Base-by-base conservation (phyloP, 2,888 invertebrate genomes). In the Gerris lacustris region DNA sequence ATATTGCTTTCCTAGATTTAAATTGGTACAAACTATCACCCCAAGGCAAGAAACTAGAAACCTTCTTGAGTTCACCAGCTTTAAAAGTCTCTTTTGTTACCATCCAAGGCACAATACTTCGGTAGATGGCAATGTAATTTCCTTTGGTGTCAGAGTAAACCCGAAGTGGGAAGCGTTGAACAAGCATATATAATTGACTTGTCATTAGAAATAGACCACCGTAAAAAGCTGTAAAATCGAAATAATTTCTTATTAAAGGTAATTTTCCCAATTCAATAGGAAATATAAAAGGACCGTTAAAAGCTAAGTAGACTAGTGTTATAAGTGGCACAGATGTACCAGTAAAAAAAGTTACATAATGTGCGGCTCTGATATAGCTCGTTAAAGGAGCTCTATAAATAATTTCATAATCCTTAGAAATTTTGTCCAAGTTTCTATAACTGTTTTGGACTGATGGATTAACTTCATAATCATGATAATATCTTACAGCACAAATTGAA, bases 321-420 rank as follows among this genome's bases (percentile, higher is more conserved):
- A 45, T 7, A 45, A n/a, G n/a, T 6, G 68, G 68, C n/a, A 68
- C n/a, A 72, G 78, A 77, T 68, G 76, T 73, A 15, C 77, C 75
- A n/a, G 72, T 70, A 6, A 72, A 31, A 43, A 70, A 70, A 7
- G 76, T 67, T 17, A 76, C 45, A 45, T 78, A 69, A 73, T 80
- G 80, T 6, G 75, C 75, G 44, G 68, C 67, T 15, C 76, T 70
- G 43, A 81, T 73, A 72, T 79, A 80, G 63, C 76, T 76, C 17
- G 78, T 75, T 75, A 79, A 76, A 17, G 74, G 75, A 69, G 77
- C 79, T 72, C 79, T 75, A 73, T 81, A 81, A 70, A 81, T 80
- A 71, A 81, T 73, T 18, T 74, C 72, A 72, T 78, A 81, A 9
- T 76, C 70, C 63, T 77, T 76, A 6, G 80, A 79, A 31, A 81